Conservation (phyloP, 2,888 invertebrate species). For the Meliscaeva auricollis region DNA sequence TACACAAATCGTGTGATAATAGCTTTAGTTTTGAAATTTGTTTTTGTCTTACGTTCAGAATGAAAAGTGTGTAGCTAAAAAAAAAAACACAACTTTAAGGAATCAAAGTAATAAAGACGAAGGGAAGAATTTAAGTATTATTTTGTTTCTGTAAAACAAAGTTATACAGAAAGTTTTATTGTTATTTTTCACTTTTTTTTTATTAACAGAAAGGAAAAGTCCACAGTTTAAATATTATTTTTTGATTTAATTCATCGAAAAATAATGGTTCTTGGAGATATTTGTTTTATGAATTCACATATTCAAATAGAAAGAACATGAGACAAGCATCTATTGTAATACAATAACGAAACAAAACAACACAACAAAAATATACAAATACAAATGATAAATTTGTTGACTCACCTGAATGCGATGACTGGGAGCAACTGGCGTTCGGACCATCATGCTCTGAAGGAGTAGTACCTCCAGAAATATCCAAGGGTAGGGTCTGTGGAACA, state of each 20-base stretch:
- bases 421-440: conserved; percentile 80
- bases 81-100: no score
- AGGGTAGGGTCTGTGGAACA: conserved; percentile 83
- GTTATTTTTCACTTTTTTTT: no score
- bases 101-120: no score
- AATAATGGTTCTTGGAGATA: neutral
- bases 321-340: conserved; percentile 44
- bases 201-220: neutral
- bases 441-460: conserved; percentile 84
- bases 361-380: conserved; percentile 46
- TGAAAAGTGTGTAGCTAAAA: no score
- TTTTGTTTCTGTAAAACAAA: no score
- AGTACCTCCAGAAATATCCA: conserved; percentile 84
- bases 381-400: conserved; percentile 12
- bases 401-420: conserved; percentile 84
- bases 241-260: neutral
- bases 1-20: no score
- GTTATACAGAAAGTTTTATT: no score
- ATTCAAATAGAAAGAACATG: conserved; percentile 32
- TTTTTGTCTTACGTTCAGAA: no score
- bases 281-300: neutral
- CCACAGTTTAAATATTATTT: neutral
- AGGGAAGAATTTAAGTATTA: no score
- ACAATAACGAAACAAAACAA: conserved; percentile 54
- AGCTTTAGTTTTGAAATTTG: no score